Conservation (phyloP, 2,888 invertebrate species). For the Tachystola acroxantha region DNA sequence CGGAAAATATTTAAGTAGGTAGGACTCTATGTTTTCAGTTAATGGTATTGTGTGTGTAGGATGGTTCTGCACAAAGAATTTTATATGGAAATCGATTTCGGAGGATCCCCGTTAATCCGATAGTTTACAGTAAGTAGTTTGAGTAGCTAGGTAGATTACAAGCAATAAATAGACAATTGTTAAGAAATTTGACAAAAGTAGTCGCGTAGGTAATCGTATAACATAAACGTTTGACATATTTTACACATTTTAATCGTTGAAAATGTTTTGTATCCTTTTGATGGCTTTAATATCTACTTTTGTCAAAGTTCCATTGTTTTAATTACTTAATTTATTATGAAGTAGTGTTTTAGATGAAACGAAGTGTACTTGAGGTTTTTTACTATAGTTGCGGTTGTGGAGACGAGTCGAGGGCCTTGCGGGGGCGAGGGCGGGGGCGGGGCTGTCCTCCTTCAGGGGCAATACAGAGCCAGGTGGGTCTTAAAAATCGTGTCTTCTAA, state of each 20-base stretch:
- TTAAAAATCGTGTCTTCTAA: no score
- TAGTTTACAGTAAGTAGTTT: constrained; percentile 6
- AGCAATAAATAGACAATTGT: constrained; percentile 69
- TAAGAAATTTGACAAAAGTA: constrained; percentile 57
- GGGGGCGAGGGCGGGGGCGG: no score
- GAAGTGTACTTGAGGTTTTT: constrained; percentile 47
- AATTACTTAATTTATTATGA: constrained; percentile 35
- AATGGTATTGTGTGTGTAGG: no score
- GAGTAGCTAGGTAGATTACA: constrained; percentile 60
- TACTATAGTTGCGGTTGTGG: constrained; percentile 21
- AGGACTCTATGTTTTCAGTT: no score
- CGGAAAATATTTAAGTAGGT: no score
- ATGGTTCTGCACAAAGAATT: no score
- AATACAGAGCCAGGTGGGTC: no score
- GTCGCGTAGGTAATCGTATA: constrained; percentile 18
- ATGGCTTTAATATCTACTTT: constrained; percentile 43
- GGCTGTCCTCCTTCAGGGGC: no score
- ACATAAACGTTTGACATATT: constrained; percentile 16
- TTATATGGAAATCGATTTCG: no score
- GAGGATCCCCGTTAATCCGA: no score
- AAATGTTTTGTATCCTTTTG: constrained; percentile 29
- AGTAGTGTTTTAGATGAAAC: constrained; percentile 40
- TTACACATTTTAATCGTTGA: constrained; percentile 29
- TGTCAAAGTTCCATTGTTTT: constrained; percentile 53
- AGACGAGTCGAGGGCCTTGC: background rate